phyloP scores from a whole-genome alignment of 2,888 invertebrate genomes.

The Tetrapedia diversipes region DNA sequence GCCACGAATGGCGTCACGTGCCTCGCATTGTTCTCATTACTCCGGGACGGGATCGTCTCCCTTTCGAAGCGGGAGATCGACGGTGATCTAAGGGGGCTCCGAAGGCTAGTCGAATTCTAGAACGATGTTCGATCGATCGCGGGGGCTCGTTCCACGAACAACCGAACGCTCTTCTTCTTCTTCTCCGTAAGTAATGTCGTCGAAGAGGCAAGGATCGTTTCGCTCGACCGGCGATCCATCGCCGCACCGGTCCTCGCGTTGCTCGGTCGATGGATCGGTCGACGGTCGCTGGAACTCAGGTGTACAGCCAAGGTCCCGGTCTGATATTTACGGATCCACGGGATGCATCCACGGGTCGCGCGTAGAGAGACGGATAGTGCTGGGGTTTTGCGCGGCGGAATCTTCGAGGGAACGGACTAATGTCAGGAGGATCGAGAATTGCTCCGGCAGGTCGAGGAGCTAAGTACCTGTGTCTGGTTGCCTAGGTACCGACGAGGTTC shows the following conservation, averaged over 20 bases:
- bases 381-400: not conserved
- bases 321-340: not conserved
- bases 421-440: no score
- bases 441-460: not conserved
- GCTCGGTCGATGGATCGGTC: not conserved
- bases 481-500: not conserved
- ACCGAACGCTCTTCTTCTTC: not conserved
- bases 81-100: conserved; percentile 60
- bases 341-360: not conserved
- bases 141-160: conserved; percentile 17
- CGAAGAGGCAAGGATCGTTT: conserved; percentile 14
- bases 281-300: conserved; percentile 7
- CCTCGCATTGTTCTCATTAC: conserved; percentile 82
- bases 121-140: conserved; percentile 53
- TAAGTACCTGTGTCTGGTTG: not conserved
- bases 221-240: conserved; percentile 9
- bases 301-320: no score
- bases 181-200: conserved; percentile 16
- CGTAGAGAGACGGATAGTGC: not conserved
- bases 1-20: conserved; percentile 78
- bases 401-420: not conserved
- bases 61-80: conserved; percentile 65
- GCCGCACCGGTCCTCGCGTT: no score
- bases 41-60: conserved; percentile 56
- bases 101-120: conserved; percentile 54